phyloP scores from a whole-genome alignment of 2,113 vertebrate genomes.

The Chaetodon auriga region DNA sequence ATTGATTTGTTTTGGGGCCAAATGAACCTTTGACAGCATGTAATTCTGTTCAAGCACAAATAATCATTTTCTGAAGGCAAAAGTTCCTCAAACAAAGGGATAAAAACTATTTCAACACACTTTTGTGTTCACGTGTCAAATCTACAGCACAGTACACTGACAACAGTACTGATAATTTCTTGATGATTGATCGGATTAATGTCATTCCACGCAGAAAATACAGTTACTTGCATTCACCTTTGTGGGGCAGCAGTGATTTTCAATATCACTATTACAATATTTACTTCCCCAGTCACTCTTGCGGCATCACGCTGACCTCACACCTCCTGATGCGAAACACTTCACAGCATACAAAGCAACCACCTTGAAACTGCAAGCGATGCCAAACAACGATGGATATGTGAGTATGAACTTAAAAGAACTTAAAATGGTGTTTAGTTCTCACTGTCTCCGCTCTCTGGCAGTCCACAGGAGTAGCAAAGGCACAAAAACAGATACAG shows the following conservation, averaged over 20 bases:
- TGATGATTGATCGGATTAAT: constrained; percentile 16
- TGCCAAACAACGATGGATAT: constrained; percentile 30
- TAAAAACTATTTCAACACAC: neutral
- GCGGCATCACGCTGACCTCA: constrained; percentile 22
- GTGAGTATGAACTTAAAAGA: constrained; percentile 43
- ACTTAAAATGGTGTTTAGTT: constrained; percentile 44
- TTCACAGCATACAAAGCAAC: constrained; percentile 41
- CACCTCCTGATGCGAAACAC: constrained; percentile 12
- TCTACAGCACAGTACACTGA: neutral
- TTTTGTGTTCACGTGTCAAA: neutral
- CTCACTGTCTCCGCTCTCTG: constrained; percentile 70
- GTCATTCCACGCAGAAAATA: constrained; percentile 5
- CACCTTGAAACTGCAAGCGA: constrained; percentile 27
- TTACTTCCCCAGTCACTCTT: constrained; percentile 15
- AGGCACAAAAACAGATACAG: constrained; percentile 84
- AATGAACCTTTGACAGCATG: neutral
- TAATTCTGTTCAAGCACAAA: neutral
- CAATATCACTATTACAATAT: constrained; percentile 28
- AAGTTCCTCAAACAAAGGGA: neutral
- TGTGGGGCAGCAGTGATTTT: constrained; percentile 59
- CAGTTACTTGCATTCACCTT: constrained; percentile 55
- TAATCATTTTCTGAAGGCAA: neutral
- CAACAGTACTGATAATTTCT: neutral
- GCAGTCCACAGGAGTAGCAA: constrained; percentile 77
- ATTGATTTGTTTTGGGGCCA: neutral